Base-by-base conservation (phyloP, 2,888 invertebrate genomes). In the Polydesmus complanatus region DNA sequence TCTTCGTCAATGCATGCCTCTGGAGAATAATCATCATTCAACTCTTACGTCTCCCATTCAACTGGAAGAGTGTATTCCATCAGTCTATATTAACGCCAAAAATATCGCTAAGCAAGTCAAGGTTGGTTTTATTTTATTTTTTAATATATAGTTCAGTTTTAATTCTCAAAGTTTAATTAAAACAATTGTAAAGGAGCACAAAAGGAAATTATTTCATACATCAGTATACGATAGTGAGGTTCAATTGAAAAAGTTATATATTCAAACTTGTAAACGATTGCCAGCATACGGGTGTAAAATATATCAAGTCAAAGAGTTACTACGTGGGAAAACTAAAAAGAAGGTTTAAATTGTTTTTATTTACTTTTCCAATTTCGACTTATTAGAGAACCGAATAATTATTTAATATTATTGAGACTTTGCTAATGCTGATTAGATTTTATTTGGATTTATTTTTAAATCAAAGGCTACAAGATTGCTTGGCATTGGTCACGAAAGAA, bases 131-230 rank as follows among this genome's bases (percentile, higher is more conserved):
- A 61, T n/a, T 21, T 27, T 25, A 60, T 27, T 57, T 23, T 22
- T 52, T 8, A 8, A 52, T n/a, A 52, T 52, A 8, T 52, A 8
- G 8, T n/a, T 5, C n/a, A 52, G n/a, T 37, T 37, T 37, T 37
- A 37, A 8, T 5, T 37, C 37, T 37, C 14, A 5, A 37, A 37
- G 8, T 37, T 8, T 37, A 53, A n/a, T n/a, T n/a, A n/a, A n/a
- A n/a, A n/a, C n/a, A n/a, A 18, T 25, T 37, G 49, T 54, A 0
- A 71, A 82, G 81, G 82, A 82, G 64, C 78, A 81, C 65, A 81
- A 81, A 69, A 74, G 81, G 63, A 81, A 81, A 68, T 70, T 82
- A 47, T 81, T 81, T 72, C 82, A 82, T 69, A 79, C 80, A 1
- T 78, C 80, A 8, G 78, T 81, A 51, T 82, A 81, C 68, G 82